Percentiles rank a stretch among this genome's conserved stretches.
Evolutionary conservation across 2,113 vertebrate genomes (phyloP).

Genomic region (Dipodomys ordii): DNA sequence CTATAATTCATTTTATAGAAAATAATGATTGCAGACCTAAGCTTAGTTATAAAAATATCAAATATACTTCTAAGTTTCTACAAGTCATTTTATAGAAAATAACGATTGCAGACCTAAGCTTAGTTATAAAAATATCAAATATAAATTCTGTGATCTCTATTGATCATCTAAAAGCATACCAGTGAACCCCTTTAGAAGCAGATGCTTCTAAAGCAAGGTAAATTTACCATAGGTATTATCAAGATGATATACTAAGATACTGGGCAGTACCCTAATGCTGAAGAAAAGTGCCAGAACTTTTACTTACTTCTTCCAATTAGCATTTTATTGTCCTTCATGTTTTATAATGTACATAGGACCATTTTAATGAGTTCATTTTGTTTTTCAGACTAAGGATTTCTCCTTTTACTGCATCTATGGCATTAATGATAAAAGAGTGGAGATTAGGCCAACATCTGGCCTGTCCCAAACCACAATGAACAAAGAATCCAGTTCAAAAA

Average conservation of each 20-base stretch:
- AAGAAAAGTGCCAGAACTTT: background rate
- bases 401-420: slow-evolving; percentile 57
- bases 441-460: slow-evolving; percentile 69
- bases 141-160: background rate
- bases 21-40: background rate
- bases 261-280: background rate
- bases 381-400: background rate
- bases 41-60: background rate
- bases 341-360: background rate
- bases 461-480: slow-evolving; percentile 66
- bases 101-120: no score
- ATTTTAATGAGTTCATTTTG: slow-evolving; percentile 33
- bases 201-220: background rate
- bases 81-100: no score
- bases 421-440: slow-evolving; percentile 56
- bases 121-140: slow-evolving; percentile 2
- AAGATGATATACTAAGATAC: background rate
- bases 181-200: background rate
- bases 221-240: background rate
- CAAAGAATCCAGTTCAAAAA: slow-evolving; percentile 62
- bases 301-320: slow-evolving; percentile 16
- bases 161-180: background rate
- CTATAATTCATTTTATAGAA: background rate
- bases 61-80: no score
- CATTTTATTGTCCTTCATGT: background rate